Percentiles rank a stretch among this genome's conserved stretches.
Evolutionary conservation across 2,113 vertebrate species (phyloP).

Genomic region (Campylomormyrus tamandua): DNA sequence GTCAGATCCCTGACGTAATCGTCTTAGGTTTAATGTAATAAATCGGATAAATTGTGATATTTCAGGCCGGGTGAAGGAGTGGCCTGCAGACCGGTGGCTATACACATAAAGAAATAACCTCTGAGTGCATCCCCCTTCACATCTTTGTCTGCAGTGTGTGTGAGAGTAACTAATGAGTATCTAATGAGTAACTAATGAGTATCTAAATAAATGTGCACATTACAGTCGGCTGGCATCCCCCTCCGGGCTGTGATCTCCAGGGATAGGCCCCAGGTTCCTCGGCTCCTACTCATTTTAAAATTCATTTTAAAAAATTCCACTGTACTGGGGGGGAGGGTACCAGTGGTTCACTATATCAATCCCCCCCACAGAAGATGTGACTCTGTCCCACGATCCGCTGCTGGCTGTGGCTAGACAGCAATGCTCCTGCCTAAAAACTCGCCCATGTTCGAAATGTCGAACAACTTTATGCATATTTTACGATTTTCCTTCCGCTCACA

Average conservation of each 20-base stretch:
- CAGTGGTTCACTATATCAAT: neutral
- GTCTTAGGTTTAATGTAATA: neutral
- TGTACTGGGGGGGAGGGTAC: neutral
- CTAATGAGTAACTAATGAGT: neutral
- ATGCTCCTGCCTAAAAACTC: neutral
- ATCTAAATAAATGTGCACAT: neutral
- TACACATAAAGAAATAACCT: neutral
- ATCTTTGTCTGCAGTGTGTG: neutral
- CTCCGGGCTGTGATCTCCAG: neutral
- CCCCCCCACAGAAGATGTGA: neutral
- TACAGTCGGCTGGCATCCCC: neutral
- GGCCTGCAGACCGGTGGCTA: neutral
- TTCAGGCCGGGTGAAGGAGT: neutral
- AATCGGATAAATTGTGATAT: neutral
- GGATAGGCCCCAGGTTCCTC: neutral
- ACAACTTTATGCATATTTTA: neutral
- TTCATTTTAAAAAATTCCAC: neutral
- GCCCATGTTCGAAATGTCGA: neutral
- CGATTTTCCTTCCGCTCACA: neutral
- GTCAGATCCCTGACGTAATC: neutral
- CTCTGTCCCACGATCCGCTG: neutral
- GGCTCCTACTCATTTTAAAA: neutral
- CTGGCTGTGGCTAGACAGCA: neutral
- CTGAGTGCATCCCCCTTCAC: neutral
- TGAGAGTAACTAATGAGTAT: neutral